Evolutionary conservation across 2,888 invertebrate genomes (phyloP), one percentile per base, ranked within the genome.

Genomic region (Cyclophora punctaria): DNA sequence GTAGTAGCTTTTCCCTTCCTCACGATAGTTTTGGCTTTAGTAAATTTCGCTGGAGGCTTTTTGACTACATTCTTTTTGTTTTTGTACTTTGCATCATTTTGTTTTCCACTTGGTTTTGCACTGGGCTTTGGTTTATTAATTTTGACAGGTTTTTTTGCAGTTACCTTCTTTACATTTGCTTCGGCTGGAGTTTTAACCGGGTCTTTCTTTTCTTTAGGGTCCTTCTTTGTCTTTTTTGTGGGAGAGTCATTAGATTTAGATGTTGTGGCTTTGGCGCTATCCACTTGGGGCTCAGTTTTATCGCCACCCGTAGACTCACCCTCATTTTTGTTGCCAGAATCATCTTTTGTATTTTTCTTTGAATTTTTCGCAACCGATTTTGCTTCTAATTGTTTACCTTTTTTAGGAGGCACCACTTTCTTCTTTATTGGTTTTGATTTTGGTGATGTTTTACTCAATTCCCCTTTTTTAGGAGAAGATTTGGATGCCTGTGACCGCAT

Each of bases 401-500:
- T 84, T 69, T 85, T 86, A 3, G 78, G 65, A 45, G 74, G 56
- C 35, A 71, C 69, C 4, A 64, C 55, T 67, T 83, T 86, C 64
- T 82, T 86, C 55, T 73, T 76, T 35, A 73, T 64, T 66, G 72
- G 73, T 62, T 80, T 87, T 42, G 66, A 60, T 64, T 84, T 86
- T 48, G 80, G 70, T 55, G 78, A 66, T 70, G 80, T 72, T 78
- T 83, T 87, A 69, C 63, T 78, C 52, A 78, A 69, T 60, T 73
- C 78, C 67, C 82, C 86, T 75, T 86, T 87, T 73, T 84, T 88
- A 71, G 82, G 76, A 69, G 75, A 73, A 68, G 81, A 71, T 80
- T 87, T 89, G 59, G 85, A 74, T 69, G 80, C 70, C 67, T 86
- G 87, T 70, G 87, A 85, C 82, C 88, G 83, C 88, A 87, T 87